These are phyloP conservation scores for Diplazon laetatorius DNA, from an alignment of 2,888 invertebrate genomes.

Conservation along the genomic window DNA sequence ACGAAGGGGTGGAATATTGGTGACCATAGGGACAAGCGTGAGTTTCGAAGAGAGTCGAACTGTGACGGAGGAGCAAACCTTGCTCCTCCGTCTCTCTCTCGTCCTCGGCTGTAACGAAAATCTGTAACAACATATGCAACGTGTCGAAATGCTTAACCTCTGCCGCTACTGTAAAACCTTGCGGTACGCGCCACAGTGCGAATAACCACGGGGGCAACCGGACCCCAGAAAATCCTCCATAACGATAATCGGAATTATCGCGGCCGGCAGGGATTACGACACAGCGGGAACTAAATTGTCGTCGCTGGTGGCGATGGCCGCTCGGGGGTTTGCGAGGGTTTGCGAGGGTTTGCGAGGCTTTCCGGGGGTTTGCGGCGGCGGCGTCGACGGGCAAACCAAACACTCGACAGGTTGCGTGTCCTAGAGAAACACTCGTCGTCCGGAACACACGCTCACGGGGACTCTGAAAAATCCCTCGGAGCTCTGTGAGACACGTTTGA, in stretches of 20 bases:
- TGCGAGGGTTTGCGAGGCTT: too few relatives aligned
- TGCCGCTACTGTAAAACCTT: slow-evolving; percentile 32
- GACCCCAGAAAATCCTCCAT: slow-evolving; percentile 40
- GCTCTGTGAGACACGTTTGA: slow-evolving; percentile 4
- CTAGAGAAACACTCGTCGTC: slow-evolving; percentile 73
- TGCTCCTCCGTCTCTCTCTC: too few relatives aligned
- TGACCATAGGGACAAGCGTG: background rate
- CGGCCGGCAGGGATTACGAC: slow-evolving; percentile 46
- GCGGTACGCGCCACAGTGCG: slow-evolving; percentile 15
- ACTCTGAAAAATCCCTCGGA: slow-evolving; percentile 10
- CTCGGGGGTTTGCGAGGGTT: too few relatives aligned
- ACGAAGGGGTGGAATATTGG: too few relatives aligned
- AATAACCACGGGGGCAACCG: background rate
- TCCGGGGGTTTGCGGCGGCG: too few relatives aligned
- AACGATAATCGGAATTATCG: slow-evolving; percentile 55
- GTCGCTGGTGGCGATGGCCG: slow-evolving; percentile 17
- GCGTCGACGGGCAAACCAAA: slow-evolving; percentile 71
- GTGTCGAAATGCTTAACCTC: slow-evolving; percentile 43
- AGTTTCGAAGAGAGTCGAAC: background rate
- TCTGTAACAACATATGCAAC: slow-evolving; percentile 54
- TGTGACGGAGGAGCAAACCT: too few relatives aligned
- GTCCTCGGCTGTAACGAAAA: too few relatives aligned
- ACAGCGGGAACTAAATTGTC: slow-evolving; percentile 37
- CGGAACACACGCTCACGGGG: background rate
- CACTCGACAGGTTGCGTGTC: slow-evolving; percentile 78